These are phyloP conservation scores for Danio kyathit DNA, from an alignment of 2,797 vertebrate species.

Conservation along the genomic window DNA sequence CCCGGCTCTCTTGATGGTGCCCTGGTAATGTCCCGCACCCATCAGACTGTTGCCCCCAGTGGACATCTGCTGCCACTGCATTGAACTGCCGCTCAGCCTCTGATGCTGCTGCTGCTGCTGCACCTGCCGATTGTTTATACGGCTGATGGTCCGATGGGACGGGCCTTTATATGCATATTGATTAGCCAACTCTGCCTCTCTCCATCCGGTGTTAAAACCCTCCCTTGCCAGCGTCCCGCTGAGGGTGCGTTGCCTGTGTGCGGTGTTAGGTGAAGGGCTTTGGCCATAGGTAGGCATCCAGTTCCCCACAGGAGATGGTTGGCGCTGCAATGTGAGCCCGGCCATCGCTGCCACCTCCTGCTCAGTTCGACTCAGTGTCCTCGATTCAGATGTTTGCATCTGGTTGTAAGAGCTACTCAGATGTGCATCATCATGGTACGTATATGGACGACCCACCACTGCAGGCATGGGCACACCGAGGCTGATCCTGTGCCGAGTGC, in stretches of 20 bases:
- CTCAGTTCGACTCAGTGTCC: conserved; percentile 70
- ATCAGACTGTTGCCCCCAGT: conserved; percentile 52
- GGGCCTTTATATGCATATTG: conserved; percentile 87
- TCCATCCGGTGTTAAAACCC: conserved; percentile 61
- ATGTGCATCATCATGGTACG: conserved; percentile 55
- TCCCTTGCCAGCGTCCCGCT: conserved; percentile 76
- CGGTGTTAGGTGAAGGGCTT: conserved; percentile 44
- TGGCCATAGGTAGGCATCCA: conserved; percentile 53
- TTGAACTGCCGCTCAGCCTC: conserved; percentile 47
- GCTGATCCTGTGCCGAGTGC: conserved; percentile 74
- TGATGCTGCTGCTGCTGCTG: conserved; percentile 74
- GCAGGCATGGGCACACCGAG: conserved; percentile 57
- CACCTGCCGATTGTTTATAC: conserved; percentile 84
- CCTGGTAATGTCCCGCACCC: conserved; percentile 68
- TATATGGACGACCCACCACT: conserved; percentile 26
- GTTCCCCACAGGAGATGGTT: conserved; percentile 31
- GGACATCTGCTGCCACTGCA: conserved; percentile 69
- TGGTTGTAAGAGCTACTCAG: conserved; percentile 62
- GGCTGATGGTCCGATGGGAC: conserved; percentile 91
- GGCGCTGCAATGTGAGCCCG: conserved; percentile 59
- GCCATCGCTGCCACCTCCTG: conserved; percentile 55
- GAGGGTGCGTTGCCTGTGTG: conserved; percentile 75
- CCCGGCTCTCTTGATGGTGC: conserved; percentile 77
- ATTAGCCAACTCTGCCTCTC: conserved; percentile 68
- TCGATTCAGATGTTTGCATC: conserved; percentile 68